Base-by-base conservation (phyloP, 2,888 invertebrate species). In the Anticlea derivata region DNA sequence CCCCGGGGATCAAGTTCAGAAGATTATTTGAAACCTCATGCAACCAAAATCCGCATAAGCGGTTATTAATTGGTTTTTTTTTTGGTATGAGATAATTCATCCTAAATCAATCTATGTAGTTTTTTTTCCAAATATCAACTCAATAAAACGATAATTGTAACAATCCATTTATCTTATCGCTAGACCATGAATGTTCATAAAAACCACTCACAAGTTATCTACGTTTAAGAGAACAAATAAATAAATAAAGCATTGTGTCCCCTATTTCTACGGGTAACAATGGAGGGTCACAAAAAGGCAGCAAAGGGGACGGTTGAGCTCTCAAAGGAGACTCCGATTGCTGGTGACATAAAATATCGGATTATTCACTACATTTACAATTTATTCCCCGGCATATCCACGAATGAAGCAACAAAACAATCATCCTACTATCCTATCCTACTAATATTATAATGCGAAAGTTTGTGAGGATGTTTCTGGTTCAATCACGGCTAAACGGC, bases 231-330 rank as follows among this genome's bases (percentile, higher is more conserved):
- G 61, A 55, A 66, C 50, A 58, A 63, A 66, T 68, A 72, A 70
- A 74, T 69, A 73, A 70, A 70, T 68, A 60, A 58, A 55, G 57
- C 58, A 64, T 68, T 70, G 68, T 68, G 58, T 59, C 48, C 51
- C 65, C 65, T 70, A 69, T 66, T 66, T 58, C 44, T 48, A 60
- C 46, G 61, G 60, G 68, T 69, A 70, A 79, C 80, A 62, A 60
- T 72, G 70, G 73, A 65, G 68, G 73, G 72, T 72, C 71, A 72
- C 76, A 78, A 81, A 80, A 76, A 80, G 73, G 69, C 67, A 66
- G 71, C 68, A 65, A 70, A 77, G 76, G 70, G 70, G 70, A 70
- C 70, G 71, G 51, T 41, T 52, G 35, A 53, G 56, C 75, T 72
- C 68, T 71, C 78, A 75, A 80, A 78, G 75, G 80, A 26, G 72